These are phyloP conservation scores for Meiosimyza platycephala DNA, from an alignment of 2,888 invertebrate species.

Conservation along the genomic window DNA sequence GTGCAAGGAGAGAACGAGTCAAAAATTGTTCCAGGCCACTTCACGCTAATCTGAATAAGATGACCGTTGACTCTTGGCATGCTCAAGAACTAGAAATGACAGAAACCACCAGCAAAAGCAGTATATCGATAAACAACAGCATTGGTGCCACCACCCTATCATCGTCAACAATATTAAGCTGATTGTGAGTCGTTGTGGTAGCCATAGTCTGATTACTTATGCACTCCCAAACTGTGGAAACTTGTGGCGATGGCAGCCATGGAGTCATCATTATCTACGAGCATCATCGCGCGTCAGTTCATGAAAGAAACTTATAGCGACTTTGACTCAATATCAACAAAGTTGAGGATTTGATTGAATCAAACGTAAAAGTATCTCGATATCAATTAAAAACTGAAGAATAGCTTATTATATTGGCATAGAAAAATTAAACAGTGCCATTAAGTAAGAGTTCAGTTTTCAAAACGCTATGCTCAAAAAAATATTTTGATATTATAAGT, in stretches of 20 bases:
- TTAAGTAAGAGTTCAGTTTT: too few relatives aligned
- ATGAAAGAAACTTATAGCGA: too few relatives aligned
- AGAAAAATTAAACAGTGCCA: too few relatives aligned
- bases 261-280: too few relatives aligned
- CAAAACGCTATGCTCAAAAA: too few relatives aligned
- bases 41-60: constrained; percentile 12
- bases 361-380: constrained; percentile 36
- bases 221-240: too few relatives aligned
- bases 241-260: too few relatives aligned
- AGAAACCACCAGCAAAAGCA: background rate
- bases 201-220: too few relatives aligned
- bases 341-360: constrained; percentile 38
- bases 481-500: too few relatives aligned
- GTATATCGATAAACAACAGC: background rate
- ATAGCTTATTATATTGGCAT: too few relatives aligned
- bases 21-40: constrained; percentile 19
- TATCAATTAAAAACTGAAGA: constrained; percentile 36
- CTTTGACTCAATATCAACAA: constrained; percentile 9
- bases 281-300: too few relatives aligned
- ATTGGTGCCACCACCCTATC: constrained; percentile 20
- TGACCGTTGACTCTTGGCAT: constrained; percentile 12
- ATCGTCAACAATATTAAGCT: constrained; percentile 23
- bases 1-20: background rate
- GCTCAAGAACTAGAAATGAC: constrained; percentile 19
- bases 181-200: too few relatives aligned